Evolutionary conservation across 2,797 vertebrate species (phyloP).

Genomic region (Bradypus variegatus): DNA sequence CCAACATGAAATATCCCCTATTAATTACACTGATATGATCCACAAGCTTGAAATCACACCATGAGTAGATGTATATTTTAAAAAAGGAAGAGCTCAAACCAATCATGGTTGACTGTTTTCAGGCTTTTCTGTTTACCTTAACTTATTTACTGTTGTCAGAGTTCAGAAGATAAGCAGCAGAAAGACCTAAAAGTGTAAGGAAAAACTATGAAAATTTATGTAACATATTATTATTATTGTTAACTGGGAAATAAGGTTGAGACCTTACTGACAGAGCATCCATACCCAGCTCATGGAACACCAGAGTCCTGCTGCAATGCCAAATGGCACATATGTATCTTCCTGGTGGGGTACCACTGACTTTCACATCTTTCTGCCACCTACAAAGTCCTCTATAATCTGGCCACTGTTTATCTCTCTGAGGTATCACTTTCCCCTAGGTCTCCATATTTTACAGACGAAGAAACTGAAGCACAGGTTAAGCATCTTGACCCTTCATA

Average conservation of each 20-base stretch:
- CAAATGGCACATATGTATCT: not conserved
- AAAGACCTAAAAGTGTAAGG: not conserved
- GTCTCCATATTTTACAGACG: not conserved
- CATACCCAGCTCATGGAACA: not conserved
- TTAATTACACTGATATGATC: not conserved
- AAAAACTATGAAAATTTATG: slow-evolving; percentile 9
- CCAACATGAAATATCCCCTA: not conserved
- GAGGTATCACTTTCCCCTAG: not conserved
- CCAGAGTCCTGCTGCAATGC: not conserved
- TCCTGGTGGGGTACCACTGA: not conserved
- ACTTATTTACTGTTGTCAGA: slow-evolving; percentile 2
- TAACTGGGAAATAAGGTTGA: not conserved
- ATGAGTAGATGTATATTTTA: not conserved
- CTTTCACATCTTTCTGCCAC: not conserved
- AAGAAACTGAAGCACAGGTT: not conserved
- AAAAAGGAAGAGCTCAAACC: slow-evolving; percentile 37
- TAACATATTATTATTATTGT: not conserved
- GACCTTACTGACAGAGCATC: not conserved
- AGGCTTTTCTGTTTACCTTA: slow-evolving; percentile 38
- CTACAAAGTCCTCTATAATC: not conserved
- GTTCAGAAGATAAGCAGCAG: not conserved
- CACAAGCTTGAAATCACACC: not conserved
- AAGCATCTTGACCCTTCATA: slow-evolving; percentile 13
- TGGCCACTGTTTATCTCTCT: not conserved
- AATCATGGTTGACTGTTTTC: slow-evolving; percentile 29